Evolutionary conservation across 2,797 vertebrate genomes (phyloP).

Genomic region (Florisuga fusca): DNA sequence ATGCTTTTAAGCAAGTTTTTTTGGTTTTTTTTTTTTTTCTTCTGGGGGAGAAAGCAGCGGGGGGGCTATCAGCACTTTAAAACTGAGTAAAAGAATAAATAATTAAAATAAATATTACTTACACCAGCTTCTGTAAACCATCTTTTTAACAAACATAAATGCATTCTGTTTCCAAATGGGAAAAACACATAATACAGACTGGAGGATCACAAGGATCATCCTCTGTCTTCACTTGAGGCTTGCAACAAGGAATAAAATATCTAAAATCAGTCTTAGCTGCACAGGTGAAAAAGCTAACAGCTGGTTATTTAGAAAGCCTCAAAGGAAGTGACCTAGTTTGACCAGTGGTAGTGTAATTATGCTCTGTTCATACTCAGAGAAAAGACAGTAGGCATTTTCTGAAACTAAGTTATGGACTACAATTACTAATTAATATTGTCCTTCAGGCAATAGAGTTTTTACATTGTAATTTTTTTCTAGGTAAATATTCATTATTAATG

Average conservation of each 20-base stretch:
- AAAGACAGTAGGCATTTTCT: slow-evolving; percentile 30
- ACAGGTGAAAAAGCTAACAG: slow-evolving; percentile 79
- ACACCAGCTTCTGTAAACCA: slow-evolving; percentile 15
- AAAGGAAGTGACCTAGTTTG: slow-evolving; percentile 84
- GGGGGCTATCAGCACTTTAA: neutral
- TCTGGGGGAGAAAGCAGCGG: neutral
- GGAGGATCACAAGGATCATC: neutral
- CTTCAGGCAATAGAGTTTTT: slow-evolving; percentile 62
- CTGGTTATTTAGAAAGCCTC: slow-evolving; percentile 80
- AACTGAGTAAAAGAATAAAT: slow-evolving; percentile 19
- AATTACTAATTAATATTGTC: slow-evolving; percentile 72
- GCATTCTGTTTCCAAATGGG: slow-evolving; percentile 7
- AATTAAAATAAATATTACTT: slow-evolving; percentile 19
- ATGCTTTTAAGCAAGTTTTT: neutral
- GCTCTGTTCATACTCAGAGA: slow-evolving; percentile 10
- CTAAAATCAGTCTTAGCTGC: slow-evolving; percentile 49
- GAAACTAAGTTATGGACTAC: slow-evolving; percentile 62
- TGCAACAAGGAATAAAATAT: slow-evolving; percentile 51
- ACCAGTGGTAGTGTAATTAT: slow-evolving; percentile 66
- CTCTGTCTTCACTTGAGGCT: slow-evolving; percentile 65
- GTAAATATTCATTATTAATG: slow-evolving; percentile 74
- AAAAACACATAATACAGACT: neutral
- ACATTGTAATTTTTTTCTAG: slow-evolving; percentile 38
- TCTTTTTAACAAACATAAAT: slow-evolving; percentile 22
- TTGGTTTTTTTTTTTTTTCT: neutral